Base-by-base conservation (phyloP, 2,113 vertebrate genomes). In the Corythornis madagascariensis region DNA sequence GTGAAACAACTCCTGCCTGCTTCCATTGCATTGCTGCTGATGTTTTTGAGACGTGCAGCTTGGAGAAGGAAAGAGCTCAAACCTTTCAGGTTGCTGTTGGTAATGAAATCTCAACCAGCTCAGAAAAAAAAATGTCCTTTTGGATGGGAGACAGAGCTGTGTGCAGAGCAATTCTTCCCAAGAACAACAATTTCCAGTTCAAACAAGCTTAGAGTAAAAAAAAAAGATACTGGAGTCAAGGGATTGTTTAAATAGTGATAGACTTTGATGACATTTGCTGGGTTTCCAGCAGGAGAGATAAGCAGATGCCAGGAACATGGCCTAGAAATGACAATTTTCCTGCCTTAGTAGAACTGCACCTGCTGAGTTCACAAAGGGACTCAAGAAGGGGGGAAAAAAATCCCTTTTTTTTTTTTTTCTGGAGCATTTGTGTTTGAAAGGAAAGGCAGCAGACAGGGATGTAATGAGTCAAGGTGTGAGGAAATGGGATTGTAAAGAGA, bases 321-420 rank as follows among this genome's bases (percentile, higher is more conserved):
- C 71, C 43, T 48, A 82, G 88, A 75, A 93, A 91, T 50, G 64
- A 71, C 50, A 85, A 33, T 65, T 65, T 95, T 95, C 90, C 93
- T 87, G 79, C 73, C 86, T 84, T 67, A 33, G 73, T 74, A 47
- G 73, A 59, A 26, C 14, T 70, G 71, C 89, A 93, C 97, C 95
- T 96, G 95, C 95, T 95, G 96, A 86, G 95, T 93, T 94, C 87
- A 93, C 81, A 96, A 92, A 69, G 1, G 3, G 45, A 17, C n/a
- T 85, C 0, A 2, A 45, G 3, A 56, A 72, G 63, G 53, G 76
- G 67, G 53, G 17, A 7, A 82, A 84, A 40, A 63, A 47, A 13
- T 17, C 56, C 69, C 72, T 26, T 4, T 60, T 91, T 94, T 24
- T 43, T 26, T 26, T 52, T 52, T 52, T 52, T 52, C 26, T 52